Evolutionary conservation across 2,113 vertebrate genomes (phyloP), one percentile per base, ranked within the genome.

Genomic region (Notarius quadriscutis): DNA sequence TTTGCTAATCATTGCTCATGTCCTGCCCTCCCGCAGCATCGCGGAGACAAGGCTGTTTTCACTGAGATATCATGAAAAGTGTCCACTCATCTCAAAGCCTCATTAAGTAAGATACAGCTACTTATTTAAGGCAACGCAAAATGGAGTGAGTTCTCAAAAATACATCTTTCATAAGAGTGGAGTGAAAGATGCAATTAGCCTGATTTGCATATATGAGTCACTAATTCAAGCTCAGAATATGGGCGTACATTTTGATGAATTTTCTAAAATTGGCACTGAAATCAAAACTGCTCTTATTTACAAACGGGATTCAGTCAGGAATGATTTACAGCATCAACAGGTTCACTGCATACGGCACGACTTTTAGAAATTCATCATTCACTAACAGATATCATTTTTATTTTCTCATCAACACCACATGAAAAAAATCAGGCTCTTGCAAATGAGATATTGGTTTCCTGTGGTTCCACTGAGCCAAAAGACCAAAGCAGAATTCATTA

Each of bases 401-500:
- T 67, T 77, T 83, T 69, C 74, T 84, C 81, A 84, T 84, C 62
- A 79, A 25, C 72, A 71, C 79, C 60, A 69, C 20, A 22, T 14
- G 30, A 58, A 74, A 22, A 22, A 60, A 63, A 67, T 78, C 48
- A 41, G 20, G 48, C 7, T 18, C 30, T 55, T 67, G 41, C 22
- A 84, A 84, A 87, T 84, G 72, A 69, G 50, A 75, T 58, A 41
- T 79, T 69, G 62, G 12, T 79, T 65, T 87, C 81, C 72, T 65
- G 71, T 62, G 60, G 72, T 60, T 87, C 30, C 50, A 58, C 72
- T 48, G 62, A 84, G 72, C 72, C 62, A 78, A 65, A n/a, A 62
- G 71, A 78, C 72, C 67, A 83, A 87, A 65, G 69, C 81, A 57
- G 41, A 67, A 22, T 83, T 87, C 86, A 84, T 87, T 87, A 83